Percentiles rank a stretch among this genome's conserved stretches.
Conservation (phyloP, 2,888 invertebrate species). For the Eristalinus sepulchralis region DNA sequence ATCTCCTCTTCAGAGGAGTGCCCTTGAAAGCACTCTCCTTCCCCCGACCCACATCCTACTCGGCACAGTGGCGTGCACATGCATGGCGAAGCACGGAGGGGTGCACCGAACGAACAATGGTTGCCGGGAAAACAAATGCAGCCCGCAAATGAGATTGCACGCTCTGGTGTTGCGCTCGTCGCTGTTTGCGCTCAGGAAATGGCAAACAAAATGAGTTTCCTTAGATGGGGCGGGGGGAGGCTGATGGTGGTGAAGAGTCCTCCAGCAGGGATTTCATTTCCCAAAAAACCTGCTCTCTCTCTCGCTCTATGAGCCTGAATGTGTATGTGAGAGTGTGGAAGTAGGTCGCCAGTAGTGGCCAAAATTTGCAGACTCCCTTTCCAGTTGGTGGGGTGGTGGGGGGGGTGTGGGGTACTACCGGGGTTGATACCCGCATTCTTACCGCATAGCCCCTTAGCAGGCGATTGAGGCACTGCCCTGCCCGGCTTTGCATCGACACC, state of each 20-base stretch:
- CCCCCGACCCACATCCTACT: constrained; percentile 6
- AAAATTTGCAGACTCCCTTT: constrained; percentile 17
- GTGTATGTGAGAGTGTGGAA: constrained; percentile 21
- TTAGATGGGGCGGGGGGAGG: background rate
- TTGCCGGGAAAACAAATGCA: constrained; percentile 48
- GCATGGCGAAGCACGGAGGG: constrained; percentile 4
- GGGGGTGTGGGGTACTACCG: background rate
- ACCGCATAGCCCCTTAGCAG: constrained; percentile 30
- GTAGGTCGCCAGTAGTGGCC: constrained; percentile 60
- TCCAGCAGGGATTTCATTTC: constrained; percentile 45
- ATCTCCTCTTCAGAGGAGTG: constrained; percentile 52
- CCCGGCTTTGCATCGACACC: background rate
- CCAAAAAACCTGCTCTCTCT: constrained; percentile 19
- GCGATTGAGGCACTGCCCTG: constrained; percentile 30
- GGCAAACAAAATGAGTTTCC: constrained; percentile 70
- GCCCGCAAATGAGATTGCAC: constrained; percentile 65
- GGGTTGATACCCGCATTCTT: constrained; percentile 54
- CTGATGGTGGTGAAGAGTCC: background rate
- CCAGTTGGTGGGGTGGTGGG: background rate
- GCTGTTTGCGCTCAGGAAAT: constrained; percentile 61
- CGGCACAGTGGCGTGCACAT: constrained; percentile 24
- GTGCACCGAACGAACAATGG: constrained; percentile 40
- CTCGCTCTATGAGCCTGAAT: background rate
- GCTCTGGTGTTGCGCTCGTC: constrained; percentile 48
- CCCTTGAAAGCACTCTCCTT: constrained; percentile 58